A percentile compares a stretch with the other conserved stretches of the same genome.
These are phyloP conservation scores for Chromoteleia sp. DNA, from an alignment of 2,888 invertebrate species.

Conservation along the genomic window DNA sequence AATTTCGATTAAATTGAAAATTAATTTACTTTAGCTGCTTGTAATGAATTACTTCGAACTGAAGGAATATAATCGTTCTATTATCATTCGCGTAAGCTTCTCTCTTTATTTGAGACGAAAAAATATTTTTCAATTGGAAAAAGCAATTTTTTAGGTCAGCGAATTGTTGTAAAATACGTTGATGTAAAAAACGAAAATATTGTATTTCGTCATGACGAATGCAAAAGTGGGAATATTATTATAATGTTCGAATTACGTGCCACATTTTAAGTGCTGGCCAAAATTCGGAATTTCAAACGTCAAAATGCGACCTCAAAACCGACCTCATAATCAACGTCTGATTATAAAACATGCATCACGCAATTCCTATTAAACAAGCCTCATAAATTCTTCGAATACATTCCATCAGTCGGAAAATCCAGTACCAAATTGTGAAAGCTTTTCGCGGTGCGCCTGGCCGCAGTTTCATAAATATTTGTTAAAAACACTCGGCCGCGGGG, in stretches of 20 bases:
- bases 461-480: conserved; percentile 56
- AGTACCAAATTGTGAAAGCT: conserved; percentile 38
- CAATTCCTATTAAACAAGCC: conserved; percentile 26
- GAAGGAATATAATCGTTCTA: no score
- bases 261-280: conserved; percentile 4
- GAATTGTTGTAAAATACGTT: background rate
- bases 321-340: conserved; percentile 26
- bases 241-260: conserved; percentile 13
- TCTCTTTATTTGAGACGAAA: no score
- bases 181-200: background rate
- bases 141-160: background rate
- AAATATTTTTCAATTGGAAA: no score
- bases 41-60: no score
- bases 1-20: no score
- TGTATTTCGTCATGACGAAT: background rate
- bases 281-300: conserved; percentile 27
- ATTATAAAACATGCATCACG: conserved; percentile 35
- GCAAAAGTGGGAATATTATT: background rate
- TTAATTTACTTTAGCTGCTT: no score
- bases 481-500: conserved; percentile 24
- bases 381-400: conserved; percentile 30
- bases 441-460: conserved; percentile 17
- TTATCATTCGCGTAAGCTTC: no score
- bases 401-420: conserved; percentile 6
- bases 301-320: conserved; percentile 34